Evolutionary conservation across 2,797 vertebrate genomes (phyloP), one percentile per base, ranked within the genome.

Genomic region (Myripristis murdjan): DNA sequence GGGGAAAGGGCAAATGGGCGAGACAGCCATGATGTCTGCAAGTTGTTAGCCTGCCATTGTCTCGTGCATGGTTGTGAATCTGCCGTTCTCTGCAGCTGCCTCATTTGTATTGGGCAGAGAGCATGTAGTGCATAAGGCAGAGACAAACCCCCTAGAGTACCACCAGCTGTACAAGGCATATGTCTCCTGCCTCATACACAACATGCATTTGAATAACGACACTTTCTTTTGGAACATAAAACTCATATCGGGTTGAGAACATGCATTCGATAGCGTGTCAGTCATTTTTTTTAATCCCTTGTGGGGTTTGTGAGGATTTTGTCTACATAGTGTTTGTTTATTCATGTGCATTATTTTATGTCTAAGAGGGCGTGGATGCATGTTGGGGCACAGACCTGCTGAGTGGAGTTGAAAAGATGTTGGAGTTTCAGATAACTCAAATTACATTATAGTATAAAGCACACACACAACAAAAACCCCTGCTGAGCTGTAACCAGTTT

Each of bases 111-210:
- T 77, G 74, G 75, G 77, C 68, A 82, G 80, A 72, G 64, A 87
- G 63, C 85, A 75, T 75, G 81, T 72, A 75, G 81, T 80, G 82
- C 86, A 85, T 84, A 65, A 77, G 81, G 79, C 53, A 15, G 72
- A 83, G 77, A 81, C 68, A 77, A 85, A 75, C 66, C 73, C 88
- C 76, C 84, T 2, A 35, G 84, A 89, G 90, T 66, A 78, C 67
- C 65, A 69, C 77, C 90, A 91, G 89, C 87, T 92, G 90, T 76
- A 87, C 67, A 16, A 20, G 5, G 66, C 89, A 91, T 88, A 88
- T 86, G 86, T 75, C 72, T 79, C 60, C 72, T 49, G 64, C 53
- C 59, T 81, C 4, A 5, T 10, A 44, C 83, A 12, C 70, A 75
- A 71, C 66, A 48, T 63, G 70, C 43, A 58, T 73, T 53, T 35